Evolutionary conservation across 2,797 vertebrate genomes (phyloP), one percentile per base, ranked within the genome.

Genomic region (Buceros bicornis): DNA sequence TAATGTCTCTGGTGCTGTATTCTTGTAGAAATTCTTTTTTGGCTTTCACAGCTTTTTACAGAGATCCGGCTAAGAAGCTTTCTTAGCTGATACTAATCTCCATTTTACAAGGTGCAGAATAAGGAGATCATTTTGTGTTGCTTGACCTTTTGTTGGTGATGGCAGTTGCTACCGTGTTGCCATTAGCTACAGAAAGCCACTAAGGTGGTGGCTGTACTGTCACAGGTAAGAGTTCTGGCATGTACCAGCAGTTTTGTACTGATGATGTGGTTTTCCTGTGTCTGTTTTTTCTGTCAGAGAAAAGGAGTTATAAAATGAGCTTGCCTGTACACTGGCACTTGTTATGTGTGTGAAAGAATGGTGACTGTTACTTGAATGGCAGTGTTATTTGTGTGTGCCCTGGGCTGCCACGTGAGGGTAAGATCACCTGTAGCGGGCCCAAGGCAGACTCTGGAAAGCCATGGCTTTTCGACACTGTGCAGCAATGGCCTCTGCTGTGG

Each of bases 361-460:
- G 48, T 62, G 74, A 29, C 47, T 28, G 14, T 54, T 81, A 54
- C 42, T n/a, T 45, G 53, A 42, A 64, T 25, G 24, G 18, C 3
- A 5, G 43, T 7, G 24, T 61, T 58, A 3, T 5, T n/a, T 0
- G 0, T 74, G 33, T 54, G 19, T 67, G 31, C 28, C 19, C 1
- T 13, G 22, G 31, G 5, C 56, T 54, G 47, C 58, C 73, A n/a
- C 8, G 9, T 0, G 0, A 42, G 28, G 42, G 25, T n/a, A 64
- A 61, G 33, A 43, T 65, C 33, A 15, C 9, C 19, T 29, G 22
- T 50, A 77, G 70, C 1, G 1, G 10, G 17, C 22, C 64, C 0
- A 3, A 47, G 67, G 54, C 47, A 26, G 56, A 19, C 37, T 50
- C 31, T 61, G 31, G 17, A 17, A 60, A 43, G 60, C 60, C 33